These are phyloP conservation scores for Cebidichthys violaceus DNA, from an alignment of 2,113 vertebrate genomes.

Conservation along the genomic window DNA sequence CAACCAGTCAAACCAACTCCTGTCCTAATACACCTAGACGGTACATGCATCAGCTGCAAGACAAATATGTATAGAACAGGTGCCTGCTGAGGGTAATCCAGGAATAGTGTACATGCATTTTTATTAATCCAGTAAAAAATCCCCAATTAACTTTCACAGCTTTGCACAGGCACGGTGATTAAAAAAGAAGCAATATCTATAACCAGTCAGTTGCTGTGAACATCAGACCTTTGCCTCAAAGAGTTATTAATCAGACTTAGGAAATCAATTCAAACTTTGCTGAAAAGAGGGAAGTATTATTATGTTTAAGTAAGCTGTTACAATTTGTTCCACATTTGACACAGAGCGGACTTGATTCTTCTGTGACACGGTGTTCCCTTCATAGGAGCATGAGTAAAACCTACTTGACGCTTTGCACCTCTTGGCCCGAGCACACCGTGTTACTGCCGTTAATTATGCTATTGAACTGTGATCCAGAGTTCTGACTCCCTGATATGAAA, in stretches of 20 bases:
- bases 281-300: neutral
- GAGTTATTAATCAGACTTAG: neutral
- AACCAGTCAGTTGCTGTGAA: neutral
- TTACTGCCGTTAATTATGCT: constrained; percentile 9
- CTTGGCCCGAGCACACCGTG: constrained; percentile 26
- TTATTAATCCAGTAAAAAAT: too few species aligned
- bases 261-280: neutral
- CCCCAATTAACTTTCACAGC: too few species aligned
- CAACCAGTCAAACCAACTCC: too few species aligned
- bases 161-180: neutral
- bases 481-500: constrained; percentile 31
- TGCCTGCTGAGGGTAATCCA: too few species aligned
- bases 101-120: too few species aligned
- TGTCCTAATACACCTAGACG: too few species aligned
- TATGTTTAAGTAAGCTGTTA: neutral
- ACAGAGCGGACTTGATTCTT: neutral
- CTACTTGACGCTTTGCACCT: constrained; percentile 9
- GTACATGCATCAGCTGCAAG: too few species aligned
- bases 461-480: constrained; percentile 26
- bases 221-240: neutral
- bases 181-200: neutral
- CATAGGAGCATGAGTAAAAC: constrained; percentile 1
- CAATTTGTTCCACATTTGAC: constrained; percentile 14
- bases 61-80: too few species aligned
- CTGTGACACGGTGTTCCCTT: constrained; percentile 47